Evolutionary conservation across 2,888 invertebrate genomes (phyloP), one percentile per base, ranked within the genome.

Genomic region (Melitaea athalia): DNA sequence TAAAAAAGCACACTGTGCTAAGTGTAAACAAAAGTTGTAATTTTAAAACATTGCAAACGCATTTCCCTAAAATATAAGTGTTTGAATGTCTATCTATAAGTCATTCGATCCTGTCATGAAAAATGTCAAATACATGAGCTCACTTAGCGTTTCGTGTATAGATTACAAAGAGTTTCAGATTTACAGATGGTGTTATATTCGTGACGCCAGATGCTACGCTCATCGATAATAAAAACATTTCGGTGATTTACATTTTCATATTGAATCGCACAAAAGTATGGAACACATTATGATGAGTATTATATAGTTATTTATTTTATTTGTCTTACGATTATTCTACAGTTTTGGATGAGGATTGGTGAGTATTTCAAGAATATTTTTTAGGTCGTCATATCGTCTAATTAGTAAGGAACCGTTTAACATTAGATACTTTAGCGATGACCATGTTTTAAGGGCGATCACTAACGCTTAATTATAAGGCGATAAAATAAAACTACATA

Each of bases 71-170:
- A 49, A 52, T 24, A 52, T 52, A 14, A 38, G 1, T 17, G 17
- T 15, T 42, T 15, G 42, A 57, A 57, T 42, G 11, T 42, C n/a
- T 42, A 15, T 42, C n/a, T 7, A 17, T 8, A n/a, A n/a, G 33
- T 47, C 33, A 55, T 49, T 49, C 42, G 17, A 59, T 38, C 17
- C 49, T 31, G 38, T 45, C 38, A 57, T 59, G 79, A 80, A 78
- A 75, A 77, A 79, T 77, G 74, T 79, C 80, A 84, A 85, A 86
- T 85, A 77, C 74, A 77, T 84, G 84, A 84, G 81, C 79, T 81
- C 83, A 77, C 79, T 78, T 81, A 72, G 77, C 67, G 63, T 53
- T 38, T 72, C 74, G 77, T 75, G 74, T 72, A 70, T 70, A 73
- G 76, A 78, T 77, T 80, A 79, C 77, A 68, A 76, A 79, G 77